Percentiles rank a stretch among this genome's conserved stretches.
Evolutionary conservation across 1,140 invertebrate genomes (phyloP).

Genomic region (Danaus melanippus): DNA sequence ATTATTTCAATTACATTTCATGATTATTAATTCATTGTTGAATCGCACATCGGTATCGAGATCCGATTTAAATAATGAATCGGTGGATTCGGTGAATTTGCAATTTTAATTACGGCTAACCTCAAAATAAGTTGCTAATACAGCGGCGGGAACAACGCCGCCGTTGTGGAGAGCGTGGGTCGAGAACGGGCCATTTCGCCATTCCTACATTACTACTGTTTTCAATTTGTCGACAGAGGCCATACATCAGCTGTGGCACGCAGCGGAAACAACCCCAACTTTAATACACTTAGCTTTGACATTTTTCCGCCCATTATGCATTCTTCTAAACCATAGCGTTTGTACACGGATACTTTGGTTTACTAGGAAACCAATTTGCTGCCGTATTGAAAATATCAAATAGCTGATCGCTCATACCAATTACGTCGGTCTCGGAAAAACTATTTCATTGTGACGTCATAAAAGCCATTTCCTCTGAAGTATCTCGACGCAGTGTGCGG

Average conservation of each 20-base stretch:
- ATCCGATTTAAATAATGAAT: too few species aligned
- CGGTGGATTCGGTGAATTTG: too few species aligned
- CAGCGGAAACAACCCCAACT: conserved; percentile 47
- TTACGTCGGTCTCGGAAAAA: too few species aligned
- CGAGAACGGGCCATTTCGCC: conserved; percentile 48
- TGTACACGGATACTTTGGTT: conserved; percentile 11
- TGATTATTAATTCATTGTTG: not conserved
- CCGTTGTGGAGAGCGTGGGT: conserved; percentile 28
- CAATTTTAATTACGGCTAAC: too few species aligned
- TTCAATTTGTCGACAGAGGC: conserved; percentile 57
- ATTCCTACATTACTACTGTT: conserved; percentile 35
- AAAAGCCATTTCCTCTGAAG: too few species aligned
- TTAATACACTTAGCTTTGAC: conserved; percentile 63
- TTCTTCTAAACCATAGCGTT: conserved; percentile 47
- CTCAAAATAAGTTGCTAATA: conserved; percentile 6
- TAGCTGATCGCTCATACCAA: too few species aligned
- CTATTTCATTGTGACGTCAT: too few species aligned
- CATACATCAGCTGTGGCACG: conserved; percentile 57
- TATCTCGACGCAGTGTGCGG: too few species aligned
- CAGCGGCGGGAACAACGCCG: conserved; percentile 6
- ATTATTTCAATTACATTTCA: not conserved
- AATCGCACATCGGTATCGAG: too few species aligned
- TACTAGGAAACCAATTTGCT: conserved; percentile 9
- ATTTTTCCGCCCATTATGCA: conserved; percentile 63
- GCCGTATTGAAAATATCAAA: too few species aligned